A percentile compares a stretch with the other conserved stretches of the same genome.
phyloP scores from a whole-genome alignment of 30 jellyfish, hydroid and myxozoan genomes.

The Phacellophora camtschatica region DNA sequence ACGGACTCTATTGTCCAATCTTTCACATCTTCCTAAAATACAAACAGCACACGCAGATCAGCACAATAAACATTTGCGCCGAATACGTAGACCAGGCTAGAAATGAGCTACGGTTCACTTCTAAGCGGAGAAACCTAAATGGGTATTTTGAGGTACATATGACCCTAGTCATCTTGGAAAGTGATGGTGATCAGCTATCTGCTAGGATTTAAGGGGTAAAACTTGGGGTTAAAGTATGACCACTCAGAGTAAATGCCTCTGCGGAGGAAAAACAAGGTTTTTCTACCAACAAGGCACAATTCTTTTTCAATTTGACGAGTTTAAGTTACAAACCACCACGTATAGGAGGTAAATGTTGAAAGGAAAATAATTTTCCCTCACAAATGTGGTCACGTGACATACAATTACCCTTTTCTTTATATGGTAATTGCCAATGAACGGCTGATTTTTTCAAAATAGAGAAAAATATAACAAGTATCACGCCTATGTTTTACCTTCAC shows the following conservation, averaged over 20 bases:
- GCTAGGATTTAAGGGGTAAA: too few species aligned
- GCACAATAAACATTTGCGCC: neutral
- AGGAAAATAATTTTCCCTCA: neutral
- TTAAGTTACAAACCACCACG: neutral
- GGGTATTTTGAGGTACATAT: too few species aligned
- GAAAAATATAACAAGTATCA: neutral
- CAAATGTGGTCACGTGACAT: neutral
- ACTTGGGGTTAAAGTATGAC: too few species aligned
- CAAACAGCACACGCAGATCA: neutral
- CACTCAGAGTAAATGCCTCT: too few species aligned
- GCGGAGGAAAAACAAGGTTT: too few species aligned
- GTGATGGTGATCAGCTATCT: too few species aligned
- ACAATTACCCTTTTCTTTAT: neutral
- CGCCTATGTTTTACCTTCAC: neutral
- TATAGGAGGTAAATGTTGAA: neutral
- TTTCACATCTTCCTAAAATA: conserved; percentile 33
- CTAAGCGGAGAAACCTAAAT: too few species aligned
- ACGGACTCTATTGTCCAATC: conserved; percentile 48
- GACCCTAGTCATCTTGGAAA: too few species aligned
- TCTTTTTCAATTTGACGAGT: neutral
- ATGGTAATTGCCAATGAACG: neutral
- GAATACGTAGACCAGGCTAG: too few species aligned
- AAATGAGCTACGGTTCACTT: too few species aligned
- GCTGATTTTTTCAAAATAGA: neutral
- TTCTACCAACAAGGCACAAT: too few species aligned